These are phyloP conservation scores for Rhopalosiphum maidis DNA, from an alignment of 1,140 invertebrate species.

Conservation along the genomic window DNA sequence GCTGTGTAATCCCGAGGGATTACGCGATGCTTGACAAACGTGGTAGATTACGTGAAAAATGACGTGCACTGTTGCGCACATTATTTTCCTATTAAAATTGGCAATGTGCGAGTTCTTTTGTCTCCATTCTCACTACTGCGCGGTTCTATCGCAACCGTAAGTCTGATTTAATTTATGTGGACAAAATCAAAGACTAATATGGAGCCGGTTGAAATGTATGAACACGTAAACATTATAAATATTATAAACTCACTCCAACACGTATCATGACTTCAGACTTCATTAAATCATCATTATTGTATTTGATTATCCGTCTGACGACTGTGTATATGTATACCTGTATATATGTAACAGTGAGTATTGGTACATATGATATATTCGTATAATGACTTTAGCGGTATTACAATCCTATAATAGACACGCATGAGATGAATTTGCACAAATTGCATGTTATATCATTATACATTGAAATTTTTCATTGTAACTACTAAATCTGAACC, in stretches of 20 bases:
- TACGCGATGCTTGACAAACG: conserved; percentile 40
- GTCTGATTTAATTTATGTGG: conserved; percentile 24
- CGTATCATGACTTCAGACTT: neutral
- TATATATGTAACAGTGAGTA: neutral
- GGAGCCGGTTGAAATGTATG: neutral
- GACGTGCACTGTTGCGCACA: conserved; percentile 38
- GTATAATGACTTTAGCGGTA: too few relatives aligned
- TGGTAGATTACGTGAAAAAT: conserved; percentile 46
- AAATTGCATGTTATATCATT: neutral
- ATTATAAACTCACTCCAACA: neutral
- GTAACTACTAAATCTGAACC: neutral
- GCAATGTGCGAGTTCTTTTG: neutral
- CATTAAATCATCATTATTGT: neutral
- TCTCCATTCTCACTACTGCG: neutral
- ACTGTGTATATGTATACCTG: too few relatives aligned
- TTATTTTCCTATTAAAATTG: conserved; percentile 47
- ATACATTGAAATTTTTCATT: neutral
- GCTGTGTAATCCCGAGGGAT: conserved; percentile 26
- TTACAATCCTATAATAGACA: neutral
- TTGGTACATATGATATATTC: neutral
- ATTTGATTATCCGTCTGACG: neutral
- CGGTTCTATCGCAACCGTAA: neutral
- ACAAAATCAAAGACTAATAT: neutral
- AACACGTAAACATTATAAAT: neutral
- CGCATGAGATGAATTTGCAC: neutral